phyloP scores from a whole-genome alignment of 2,797 vertebrate species.

The Hydrocynus forskahlii region DNA sequence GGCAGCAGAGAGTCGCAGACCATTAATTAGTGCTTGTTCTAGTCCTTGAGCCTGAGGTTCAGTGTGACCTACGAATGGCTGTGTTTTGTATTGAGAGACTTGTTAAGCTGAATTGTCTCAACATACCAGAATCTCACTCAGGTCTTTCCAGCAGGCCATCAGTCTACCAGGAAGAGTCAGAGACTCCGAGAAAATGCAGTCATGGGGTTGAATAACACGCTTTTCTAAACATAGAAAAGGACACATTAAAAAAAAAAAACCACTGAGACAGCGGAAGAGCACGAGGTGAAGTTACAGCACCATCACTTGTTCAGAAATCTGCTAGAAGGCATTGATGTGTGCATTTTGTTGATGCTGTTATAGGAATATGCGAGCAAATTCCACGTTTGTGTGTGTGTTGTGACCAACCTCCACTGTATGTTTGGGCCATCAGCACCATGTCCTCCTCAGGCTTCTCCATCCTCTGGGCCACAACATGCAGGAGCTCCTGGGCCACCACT shows the following conservation, averaged over 20 bases:
- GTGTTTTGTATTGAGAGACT: neutral
- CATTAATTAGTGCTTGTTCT: neutral
- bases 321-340: neutral
- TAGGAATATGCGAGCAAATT: no score
- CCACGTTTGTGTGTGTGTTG: no score
- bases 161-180: conserved; percentile 87
- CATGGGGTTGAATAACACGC: conserved; percentile 85
- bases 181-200: conserved; percentile 89
- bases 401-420: conserved; percentile 83
- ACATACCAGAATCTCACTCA: conserved; percentile 88
- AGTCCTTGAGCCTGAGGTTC: neutral
- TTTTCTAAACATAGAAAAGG: conserved; percentile 79
- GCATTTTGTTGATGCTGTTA: neutral
- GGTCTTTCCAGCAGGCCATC: conserved; percentile 87
- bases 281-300: neutral
- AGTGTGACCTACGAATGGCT: neutral
- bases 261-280: no score
- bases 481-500: conserved; percentile 87
- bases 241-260: conserved; percentile 40
- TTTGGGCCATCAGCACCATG: conserved; percentile 83
- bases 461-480: conserved; percentile 87
- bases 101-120: neutral
- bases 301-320: neutral
- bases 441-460: conserved; percentile 88
- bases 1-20: neutral